These are phyloP conservation scores for Papilio machaon DNA, from an alignment of 1,140 invertebrate species.

Conservation along the genomic window DNA sequence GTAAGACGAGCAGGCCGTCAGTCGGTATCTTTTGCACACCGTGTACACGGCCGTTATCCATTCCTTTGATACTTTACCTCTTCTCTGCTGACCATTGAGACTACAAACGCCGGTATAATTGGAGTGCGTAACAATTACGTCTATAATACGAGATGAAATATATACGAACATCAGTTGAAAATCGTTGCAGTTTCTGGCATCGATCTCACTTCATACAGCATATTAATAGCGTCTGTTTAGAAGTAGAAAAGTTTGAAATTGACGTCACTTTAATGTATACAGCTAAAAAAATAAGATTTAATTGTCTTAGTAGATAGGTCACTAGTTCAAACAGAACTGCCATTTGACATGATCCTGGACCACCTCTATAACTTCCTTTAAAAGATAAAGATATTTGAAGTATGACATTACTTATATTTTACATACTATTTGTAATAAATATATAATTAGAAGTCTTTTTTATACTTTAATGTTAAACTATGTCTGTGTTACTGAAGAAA, in stretches of 20 bases:
- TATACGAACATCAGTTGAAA: slow-evolving; percentile 11
- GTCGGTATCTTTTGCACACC: neutral
- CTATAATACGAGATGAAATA: neutral
- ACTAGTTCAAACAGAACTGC: too few relatives aligned
- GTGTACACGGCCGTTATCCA: neutral
- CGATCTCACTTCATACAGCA: neutral
- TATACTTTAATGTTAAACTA: too few relatives aligned
- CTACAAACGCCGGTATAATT: slow-evolving; percentile 32
- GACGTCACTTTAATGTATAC: too few relatives aligned
- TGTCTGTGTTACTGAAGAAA: neutral
- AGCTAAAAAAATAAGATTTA: too few relatives aligned
- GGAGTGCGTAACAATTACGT: slow-evolving; percentile 24
- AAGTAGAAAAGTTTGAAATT: neutral
- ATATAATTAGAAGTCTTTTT: too few relatives aligned
- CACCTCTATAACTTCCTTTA: too few relatives aligned
- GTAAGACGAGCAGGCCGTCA: slow-evolving; percentile 19
- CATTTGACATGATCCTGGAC: too few relatives aligned
- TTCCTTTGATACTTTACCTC: slow-evolving; percentile 34
- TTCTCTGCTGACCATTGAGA: neutral
- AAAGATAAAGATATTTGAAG: too few relatives aligned
- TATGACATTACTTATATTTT: too few relatives aligned
- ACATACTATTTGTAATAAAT: too few relatives aligned
- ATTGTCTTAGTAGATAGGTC: too few relatives aligned
- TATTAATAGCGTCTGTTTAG: neutral
- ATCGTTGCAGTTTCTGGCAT: slow-evolving; percentile 5